These are phyloP conservation scores for Masnerella sp. DNA, from an alignment of 2,888 invertebrate genomes.

Conservation along the genomic window DNA sequence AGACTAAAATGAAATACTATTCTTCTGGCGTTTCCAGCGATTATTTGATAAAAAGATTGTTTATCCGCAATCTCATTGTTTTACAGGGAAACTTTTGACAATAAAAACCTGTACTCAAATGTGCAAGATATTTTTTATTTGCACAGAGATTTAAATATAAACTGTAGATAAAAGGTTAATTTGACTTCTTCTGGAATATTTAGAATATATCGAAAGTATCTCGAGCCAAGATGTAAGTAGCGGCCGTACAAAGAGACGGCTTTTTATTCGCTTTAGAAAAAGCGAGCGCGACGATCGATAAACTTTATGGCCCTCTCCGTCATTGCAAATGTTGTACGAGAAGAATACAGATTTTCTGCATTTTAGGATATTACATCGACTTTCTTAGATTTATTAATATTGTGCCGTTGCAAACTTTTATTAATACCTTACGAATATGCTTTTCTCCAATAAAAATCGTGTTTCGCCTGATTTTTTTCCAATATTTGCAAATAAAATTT, in stretches of 20 bases:
- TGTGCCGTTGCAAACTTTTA: constrained; percentile 28
- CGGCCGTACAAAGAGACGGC: constrained; percentile 41
- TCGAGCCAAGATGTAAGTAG: constrained; percentile 41
- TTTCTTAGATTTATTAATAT: constrained; percentile 44
- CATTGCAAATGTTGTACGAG: constrained; percentile 49
- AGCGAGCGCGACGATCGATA: constrained; percentile 54
- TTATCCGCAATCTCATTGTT: no score
- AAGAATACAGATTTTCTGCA: constrained; percentile 53
- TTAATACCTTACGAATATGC: constrained; percentile 28
- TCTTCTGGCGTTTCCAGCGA: no score
- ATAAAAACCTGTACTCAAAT: no score
- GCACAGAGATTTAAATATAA: no score
- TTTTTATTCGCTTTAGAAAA: constrained; percentile 55
- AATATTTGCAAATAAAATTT: no score
- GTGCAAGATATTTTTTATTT: no score
- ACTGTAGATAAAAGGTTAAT: constrained; percentile 1
- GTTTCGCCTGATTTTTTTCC: no score
- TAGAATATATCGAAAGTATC: constrained; percentile 31
- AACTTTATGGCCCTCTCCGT: constrained; percentile 54
- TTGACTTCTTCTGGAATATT: constrained; percentile 26
- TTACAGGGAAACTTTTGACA: no score
- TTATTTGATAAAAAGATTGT: no score
- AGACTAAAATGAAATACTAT: no score
- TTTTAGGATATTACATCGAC: constrained; percentile 46
- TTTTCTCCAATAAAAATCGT: no score